Base-by-base conservation (phyloP, 1,140 invertebrate genomes). In the Drosophila arawakana region DNA sequence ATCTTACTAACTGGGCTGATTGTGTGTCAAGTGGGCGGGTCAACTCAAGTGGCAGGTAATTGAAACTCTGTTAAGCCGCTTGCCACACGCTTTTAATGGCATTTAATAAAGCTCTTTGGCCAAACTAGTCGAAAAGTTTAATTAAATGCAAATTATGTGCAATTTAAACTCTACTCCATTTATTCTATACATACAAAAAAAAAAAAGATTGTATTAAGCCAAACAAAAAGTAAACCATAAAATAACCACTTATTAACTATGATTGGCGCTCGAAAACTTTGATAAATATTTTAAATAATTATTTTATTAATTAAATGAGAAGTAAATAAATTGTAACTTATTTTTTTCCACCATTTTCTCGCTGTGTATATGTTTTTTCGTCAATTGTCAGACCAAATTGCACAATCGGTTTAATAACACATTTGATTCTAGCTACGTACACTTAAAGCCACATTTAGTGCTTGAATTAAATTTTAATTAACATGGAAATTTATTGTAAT, bases 71-170 rank as follows among this genome's bases (percentile, higher is more conserved):
- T 58, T 78, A 79, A 73, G 71, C 58, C 73, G 66, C 13, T 63
- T 49, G 34, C 50, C 46, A n/a, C 78, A 44, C 59, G 70, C 66
- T 70, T 77, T 76, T 62, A 76, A 78, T 76, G 46, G 46, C 63
- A 46, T 74, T 69, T 61, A 73, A 73, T 68, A 74, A 68, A 67
- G 46, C 49, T 15, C 39, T 67, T 59, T 47, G 34, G 21, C 6
- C 61, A 47, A 78, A 76, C 47, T 63, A 34, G 47, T 58, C 69
- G 21, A 35, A 58, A 49, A 57, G 66, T 68, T 72, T 67, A 80
- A 80, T 80, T 76, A 76, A 76, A 66, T 66, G 44, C 66, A 70
- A 75, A 66, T 65, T 61, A 57, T 75, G 70, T n/a, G 13, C 60
- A 55, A 34, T 65, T 63, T 43, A 25, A 58, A 21, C 15, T 9